These are phyloP conservation scores for Nerophis ophidion DNA, from an alignment of 2,113 vertebrate genomes.

Conservation along the genomic window DNA sequence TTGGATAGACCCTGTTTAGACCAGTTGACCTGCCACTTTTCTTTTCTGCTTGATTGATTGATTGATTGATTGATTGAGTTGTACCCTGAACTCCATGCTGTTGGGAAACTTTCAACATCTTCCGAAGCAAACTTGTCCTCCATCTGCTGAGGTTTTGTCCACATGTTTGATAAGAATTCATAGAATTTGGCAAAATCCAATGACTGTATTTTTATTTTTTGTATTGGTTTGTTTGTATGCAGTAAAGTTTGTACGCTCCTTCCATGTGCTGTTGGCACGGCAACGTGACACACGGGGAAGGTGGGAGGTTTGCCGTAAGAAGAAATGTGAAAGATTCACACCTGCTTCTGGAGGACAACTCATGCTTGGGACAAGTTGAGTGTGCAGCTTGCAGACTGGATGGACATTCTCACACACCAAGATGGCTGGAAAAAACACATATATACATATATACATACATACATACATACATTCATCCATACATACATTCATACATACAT, in stretches of 20 bases:
- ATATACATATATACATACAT: too few relatives aligned
- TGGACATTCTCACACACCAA: neutral
- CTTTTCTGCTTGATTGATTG: too few relatives aligned
- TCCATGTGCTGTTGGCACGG: slow-evolving; percentile 56
- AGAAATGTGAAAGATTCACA: slow-evolving; percentile 30
- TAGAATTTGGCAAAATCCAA: neutral
- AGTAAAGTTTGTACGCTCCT: slow-evolving; percentile 33
- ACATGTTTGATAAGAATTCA: neutral
- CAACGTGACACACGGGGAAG: slow-evolving; percentile 52
- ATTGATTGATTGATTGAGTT: too few relatives aligned
- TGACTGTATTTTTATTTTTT: neutral
- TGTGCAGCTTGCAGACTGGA: neutral
- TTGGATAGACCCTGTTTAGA: too few relatives aligned
- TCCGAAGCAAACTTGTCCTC: too few relatives aligned
- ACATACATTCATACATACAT: too few relatives aligned
- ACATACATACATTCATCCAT: too few relatives aligned
- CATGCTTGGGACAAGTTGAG: slow-evolving; percentile 7
- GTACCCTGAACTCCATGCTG: too few relatives aligned
- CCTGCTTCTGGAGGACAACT: slow-evolving; percentile 20
- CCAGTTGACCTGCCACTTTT: too few relatives aligned
- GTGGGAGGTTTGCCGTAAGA: slow-evolving; percentile 36
- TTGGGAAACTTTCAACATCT: too few relatives aligned
- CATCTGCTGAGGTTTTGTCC: too few relatives aligned
- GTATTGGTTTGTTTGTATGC: slow-evolving; percentile 12
- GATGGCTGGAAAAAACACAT: neutral